Base-by-base conservation (phyloP, 2,888 invertebrate species). In the Cheilosia scutellata region DNA sequence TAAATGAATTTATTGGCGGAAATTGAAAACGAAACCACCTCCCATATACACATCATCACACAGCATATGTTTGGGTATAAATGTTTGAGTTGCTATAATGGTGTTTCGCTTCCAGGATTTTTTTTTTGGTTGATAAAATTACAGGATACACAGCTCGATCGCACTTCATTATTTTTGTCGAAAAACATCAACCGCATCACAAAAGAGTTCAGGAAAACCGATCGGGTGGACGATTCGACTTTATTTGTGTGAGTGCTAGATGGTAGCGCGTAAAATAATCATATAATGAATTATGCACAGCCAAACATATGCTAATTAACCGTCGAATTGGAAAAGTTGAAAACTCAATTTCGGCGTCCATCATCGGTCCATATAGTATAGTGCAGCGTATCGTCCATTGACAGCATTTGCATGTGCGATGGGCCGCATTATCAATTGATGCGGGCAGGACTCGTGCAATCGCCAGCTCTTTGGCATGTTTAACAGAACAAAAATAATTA, bases 1-100 rank as follows among this genome's bases (percentile, higher is more conserved):
- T 76, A 86, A 86, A 86, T 80, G 82, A 86, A 86, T 86, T 86
- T 86, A 86, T 80, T 86, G 80, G 80, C 86, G 86, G 82, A 86
- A 86, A 86, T 86, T 86, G 86, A 86, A 86, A 86, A 77, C 82
- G 72, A 72, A 72, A 82, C 86, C 84, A 78, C 75, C 84, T 65
- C 47, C 31, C 6, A 13, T 58, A 13, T 51, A 16, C 63, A 42
- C 63, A 75, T 71, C 65, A 33, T 33, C 51, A 76, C 57, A 49
- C 44, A 29, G 13, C 66, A 66, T 80, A 31, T 55, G 47, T 62
- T 51, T 40, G 20, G 42, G 13, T 11, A 2, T 20, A n/a, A n/a
- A 20, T 20, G 20, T 20, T 51, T 40, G 20, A 49, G 13, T 11
- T 16, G 29, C 25, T 33, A 53, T 63, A 63, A 11, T 51, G 53